A percentile compares a stretch with the other conserved stretches of the same genome.
These are phyloP conservation scores for Apis mellifera DNA, from an alignment of 1,140 invertebrate species.

Conservation along the genomic window DNA sequence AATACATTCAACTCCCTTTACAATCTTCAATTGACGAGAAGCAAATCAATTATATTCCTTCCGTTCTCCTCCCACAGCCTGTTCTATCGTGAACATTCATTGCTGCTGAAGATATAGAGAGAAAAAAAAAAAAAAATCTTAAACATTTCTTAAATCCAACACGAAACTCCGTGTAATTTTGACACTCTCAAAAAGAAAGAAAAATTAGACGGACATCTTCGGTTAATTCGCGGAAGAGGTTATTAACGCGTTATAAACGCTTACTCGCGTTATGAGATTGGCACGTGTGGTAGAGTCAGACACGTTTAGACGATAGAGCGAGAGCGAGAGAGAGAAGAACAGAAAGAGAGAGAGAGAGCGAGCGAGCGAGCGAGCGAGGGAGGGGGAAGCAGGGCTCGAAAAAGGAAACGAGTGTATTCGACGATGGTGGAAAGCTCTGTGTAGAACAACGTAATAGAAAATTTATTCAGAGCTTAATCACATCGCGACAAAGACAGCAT, in stretches of 20 bases:
- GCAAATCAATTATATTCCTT: not conserved
- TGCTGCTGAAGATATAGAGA: not conserved
- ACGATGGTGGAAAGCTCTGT: conserved; percentile 43
- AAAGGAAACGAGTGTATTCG: not conserved
- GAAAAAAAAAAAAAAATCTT: too few species aligned
- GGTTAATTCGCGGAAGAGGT: not conserved
- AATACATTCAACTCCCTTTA: too few species aligned
- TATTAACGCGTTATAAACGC: too few species aligned
- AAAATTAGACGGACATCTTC: not conserved
- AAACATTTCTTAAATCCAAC: not conserved
- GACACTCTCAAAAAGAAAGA: not conserved
- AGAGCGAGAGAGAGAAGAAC: too few species aligned
- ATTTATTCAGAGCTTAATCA: conserved; percentile 76
- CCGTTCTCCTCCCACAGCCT: not conserved
- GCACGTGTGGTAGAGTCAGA: not conserved
- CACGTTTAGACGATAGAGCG: too few species aligned
- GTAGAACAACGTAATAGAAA: conserved; percentile 68
- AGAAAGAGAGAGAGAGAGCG: too few species aligned
- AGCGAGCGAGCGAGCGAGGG: too few species aligned
- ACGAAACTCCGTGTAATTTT: too few species aligned
- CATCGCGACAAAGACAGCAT: conserved; percentile 73
- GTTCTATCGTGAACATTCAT: not conserved
- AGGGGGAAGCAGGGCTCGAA: too few species aligned
- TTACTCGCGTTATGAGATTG: not conserved
- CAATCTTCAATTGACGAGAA: conserved; percentile 3